A percentile compares a stretch with the other conserved stretches of the same genome.
These are phyloP conservation scores for Chrysina gloriosa DNA, from an alignment of 2,888 invertebrate genomes.

Conservation along the genomic window DNA sequence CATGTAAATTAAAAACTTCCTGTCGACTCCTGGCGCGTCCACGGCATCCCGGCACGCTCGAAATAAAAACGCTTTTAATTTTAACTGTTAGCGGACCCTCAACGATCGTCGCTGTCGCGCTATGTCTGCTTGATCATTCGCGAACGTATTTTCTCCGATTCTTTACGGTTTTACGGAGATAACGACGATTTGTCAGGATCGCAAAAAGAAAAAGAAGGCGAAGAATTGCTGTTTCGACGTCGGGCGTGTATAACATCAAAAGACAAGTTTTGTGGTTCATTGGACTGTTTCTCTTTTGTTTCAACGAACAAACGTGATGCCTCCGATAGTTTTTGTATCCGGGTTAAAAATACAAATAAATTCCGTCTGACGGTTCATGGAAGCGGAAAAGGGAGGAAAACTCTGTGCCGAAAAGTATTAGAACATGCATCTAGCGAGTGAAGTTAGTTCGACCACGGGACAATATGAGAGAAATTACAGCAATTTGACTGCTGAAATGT, in stretches of 20 bases:
- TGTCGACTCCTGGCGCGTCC: constrained; percentile 35
- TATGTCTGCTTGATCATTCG: constrained; percentile 31
- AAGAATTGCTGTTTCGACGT: constrained; percentile 2
- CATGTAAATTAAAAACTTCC: constrained; percentile 44
- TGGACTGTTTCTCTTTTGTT: constrained; percentile 46
- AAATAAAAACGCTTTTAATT: constrained; percentile 42
- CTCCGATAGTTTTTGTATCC: not conserved
- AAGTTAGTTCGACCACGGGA: constrained; percentile 79
- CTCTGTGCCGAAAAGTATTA: not conserved
- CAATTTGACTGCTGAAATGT: constrained; percentile 90
- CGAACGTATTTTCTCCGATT: constrained; percentile 8
- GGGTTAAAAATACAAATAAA: constrained; percentile 9
- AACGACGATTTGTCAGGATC: constrained; percentile 27
- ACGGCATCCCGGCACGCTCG: constrained; percentile 35
- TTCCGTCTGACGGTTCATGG: constrained; percentile 21
- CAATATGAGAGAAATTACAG: constrained; percentile 60
- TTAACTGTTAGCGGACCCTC: constrained; percentile 34
- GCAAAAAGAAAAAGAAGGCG: not conserved
- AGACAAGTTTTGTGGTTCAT: constrained; percentile 50
- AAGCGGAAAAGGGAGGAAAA: constrained; percentile 1
- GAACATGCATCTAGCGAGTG: constrained; percentile 81
- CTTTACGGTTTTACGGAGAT: not conserved
- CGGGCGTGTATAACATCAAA: constrained; percentile 49
- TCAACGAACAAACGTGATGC: constrained; percentile 3
- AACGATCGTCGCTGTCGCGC: constrained; percentile 38